phyloP scores from a whole-genome alignment of 37 sponge, comb jelly and placozoan genomes.

The Ephydatia muelleri region DNA sequence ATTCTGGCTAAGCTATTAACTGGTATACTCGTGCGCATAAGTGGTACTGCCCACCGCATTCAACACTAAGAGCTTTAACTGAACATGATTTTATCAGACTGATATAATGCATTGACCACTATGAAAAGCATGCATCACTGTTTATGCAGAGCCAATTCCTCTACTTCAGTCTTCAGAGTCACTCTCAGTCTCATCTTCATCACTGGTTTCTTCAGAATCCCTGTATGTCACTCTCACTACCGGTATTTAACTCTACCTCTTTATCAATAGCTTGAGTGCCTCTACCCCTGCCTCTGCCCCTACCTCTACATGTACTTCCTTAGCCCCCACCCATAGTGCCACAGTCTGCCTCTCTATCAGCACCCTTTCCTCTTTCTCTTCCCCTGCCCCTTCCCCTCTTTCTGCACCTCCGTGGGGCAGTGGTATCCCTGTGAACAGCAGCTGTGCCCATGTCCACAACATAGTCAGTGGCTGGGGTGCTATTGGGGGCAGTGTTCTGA shows the following conservation, averaged over 20 bases:
- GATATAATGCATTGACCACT: background rate
- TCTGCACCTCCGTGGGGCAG: background rate
- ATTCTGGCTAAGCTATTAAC: background rate
- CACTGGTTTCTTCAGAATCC: background rate
- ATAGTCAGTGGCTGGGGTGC: too few species aligned
- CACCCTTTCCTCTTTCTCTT: background rate
- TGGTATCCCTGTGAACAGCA: too few species aligned
- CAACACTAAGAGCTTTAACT: background rate
- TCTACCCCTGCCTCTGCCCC: too few species aligned
- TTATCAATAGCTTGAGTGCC: too few species aligned
- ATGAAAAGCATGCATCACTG: background rate
- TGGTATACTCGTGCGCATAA: background rate
- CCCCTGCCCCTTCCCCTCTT: too few species aligned
- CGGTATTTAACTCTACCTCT: background rate
- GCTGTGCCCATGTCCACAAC: too few species aligned
- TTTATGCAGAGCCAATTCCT: background rate
- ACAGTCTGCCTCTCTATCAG: background rate
- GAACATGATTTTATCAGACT: background rate
- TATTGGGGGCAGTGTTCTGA: too few species aligned
- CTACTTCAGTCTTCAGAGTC: slow-evolving; percentile 6
- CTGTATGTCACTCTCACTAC: background rate
- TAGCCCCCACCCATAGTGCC: too few species aligned
- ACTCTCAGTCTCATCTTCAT: background rate
- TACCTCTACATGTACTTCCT: too few species aligned
- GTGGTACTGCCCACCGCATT: background rate